These are phyloP conservation scores for Daubentonia madagascariensis DNA, from an alignment of 2,113 vertebrate species.

Conservation along the genomic window DNA sequence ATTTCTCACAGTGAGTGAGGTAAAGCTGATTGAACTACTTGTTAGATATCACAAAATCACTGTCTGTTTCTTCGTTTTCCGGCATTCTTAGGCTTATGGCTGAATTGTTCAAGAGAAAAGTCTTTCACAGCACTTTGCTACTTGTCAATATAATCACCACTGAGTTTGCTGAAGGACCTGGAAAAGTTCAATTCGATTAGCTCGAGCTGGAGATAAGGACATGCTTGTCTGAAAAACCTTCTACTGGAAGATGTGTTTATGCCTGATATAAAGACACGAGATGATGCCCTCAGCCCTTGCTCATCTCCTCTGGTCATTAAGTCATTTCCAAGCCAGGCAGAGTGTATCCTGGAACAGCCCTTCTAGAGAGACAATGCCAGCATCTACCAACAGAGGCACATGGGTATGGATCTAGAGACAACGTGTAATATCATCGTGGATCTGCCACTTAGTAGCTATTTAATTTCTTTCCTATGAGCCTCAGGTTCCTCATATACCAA, in stretches of 20 bases:
- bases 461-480: background rate
- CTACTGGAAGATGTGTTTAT: background rate
- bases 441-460: background rate
- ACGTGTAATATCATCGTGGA: rapidly evolving
- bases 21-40: background rate
- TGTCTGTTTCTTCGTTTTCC: background rate
- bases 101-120: background rate
- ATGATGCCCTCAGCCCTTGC: background rate
- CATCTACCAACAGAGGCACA: no score
- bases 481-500: background rate
- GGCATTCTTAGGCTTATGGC: background rate
- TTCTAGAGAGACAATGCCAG: background rate
- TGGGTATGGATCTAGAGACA: background rate
- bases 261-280: background rate
- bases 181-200: background rate
- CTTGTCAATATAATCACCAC: background rate
- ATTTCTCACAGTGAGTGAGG: background rate
- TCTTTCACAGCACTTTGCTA: background rate
- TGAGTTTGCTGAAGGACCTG: background rate
- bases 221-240: background rate
- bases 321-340: background rate
- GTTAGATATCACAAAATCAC: background rate
- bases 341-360: rapidly evolving
- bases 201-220: background rate
- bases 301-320: background rate